Evolutionary conservation across 2,888 invertebrate species (phyloP), one percentile per base, ranked within the genome.

Genomic region (Arctia plantaginis): DNA sequence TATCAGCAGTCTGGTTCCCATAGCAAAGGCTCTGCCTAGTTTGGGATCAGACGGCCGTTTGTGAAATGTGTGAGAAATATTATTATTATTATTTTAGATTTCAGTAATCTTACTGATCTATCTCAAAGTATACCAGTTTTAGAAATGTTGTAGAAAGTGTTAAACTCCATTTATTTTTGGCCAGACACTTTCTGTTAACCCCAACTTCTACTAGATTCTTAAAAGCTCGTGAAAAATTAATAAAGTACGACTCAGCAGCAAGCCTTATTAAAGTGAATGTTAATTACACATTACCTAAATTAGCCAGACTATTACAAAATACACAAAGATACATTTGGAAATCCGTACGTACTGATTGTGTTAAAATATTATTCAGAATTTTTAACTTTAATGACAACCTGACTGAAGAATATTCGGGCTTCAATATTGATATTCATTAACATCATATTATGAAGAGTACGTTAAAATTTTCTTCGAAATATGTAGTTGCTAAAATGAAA

Each of bases 401-500:
- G 47, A 47, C n/a, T 44, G 15, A 15, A 10, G 15, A 15, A 44
- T 44, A 15, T 15, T 44, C 7, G 51, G 8, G 4, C 51, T 0
- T 51, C 51, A 23, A 7, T 1, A 51, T n/a, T 51, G 6, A 51
- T n/a, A 41, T 12, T 39, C 39, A 39, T 39, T 8, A n/a, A n/a
- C n/a, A n/a, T n/a, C 20, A 20, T 20, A 47, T 47, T 13, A 47
- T 20, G 47, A 47, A 7, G 15, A 51, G 7, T 51, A 51, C 0
- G 20, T 51, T 23, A 65, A 35, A 27, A 27, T 65, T 65, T 18
- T 35, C 74, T 75, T 83, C 76, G 76, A 77, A 68, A 7, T 8
- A 71, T 74, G 72, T 4, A 27, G 20, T 80, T 75, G 78, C 80
- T 83, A 80, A 85, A 87, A 86, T 84, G 81, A 80, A 75, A 81